Conservation (phyloP, 2,113 vertebrate species). For the Rutilus rutilus region DNA sequence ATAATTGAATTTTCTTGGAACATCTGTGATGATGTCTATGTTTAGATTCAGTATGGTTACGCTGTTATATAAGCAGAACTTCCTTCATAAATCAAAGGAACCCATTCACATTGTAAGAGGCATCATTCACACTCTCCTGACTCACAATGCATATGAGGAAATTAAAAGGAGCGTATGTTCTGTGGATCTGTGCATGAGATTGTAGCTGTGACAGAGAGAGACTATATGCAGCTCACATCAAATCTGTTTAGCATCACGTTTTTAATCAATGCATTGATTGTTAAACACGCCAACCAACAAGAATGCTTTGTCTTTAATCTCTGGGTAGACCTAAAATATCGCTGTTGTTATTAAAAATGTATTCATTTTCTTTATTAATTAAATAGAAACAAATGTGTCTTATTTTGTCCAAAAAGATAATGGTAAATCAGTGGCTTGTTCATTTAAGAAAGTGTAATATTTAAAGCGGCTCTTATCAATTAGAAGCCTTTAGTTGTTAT, state of each 20-base stretch:
- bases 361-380: not conserved
- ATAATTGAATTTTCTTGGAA: conserved; percentile 3
- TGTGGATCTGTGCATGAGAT: conserved; percentile 5
- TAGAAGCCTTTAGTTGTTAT: not conserved
- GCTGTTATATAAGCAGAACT: conserved; percentile 15
- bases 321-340: not conserved
- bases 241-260: conserved; percentile 2
- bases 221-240: conserved; percentile 3
- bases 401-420: not conserved
- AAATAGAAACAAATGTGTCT: not conserved
- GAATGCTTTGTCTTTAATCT: not conserved
- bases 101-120: not conserved
- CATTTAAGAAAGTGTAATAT: not conserved
- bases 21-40: conserved; percentile 9
- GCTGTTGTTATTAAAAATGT: not conserved
- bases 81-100: conserved; percentile 11
- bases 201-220: not conserved
- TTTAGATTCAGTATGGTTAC: conserved; percentile 9
- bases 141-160: not conserved
- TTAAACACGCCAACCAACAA: not conserved
- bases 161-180: not conserved
- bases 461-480: not conserved
- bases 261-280: conserved; percentile 18
- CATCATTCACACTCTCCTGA: conserved; percentile 9
- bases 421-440: not conserved